These are phyloP conservation scores for Copidosoma floridanum DNA, from an alignment of 1,140 invertebrate species.

Conservation along the genomic window DNA sequence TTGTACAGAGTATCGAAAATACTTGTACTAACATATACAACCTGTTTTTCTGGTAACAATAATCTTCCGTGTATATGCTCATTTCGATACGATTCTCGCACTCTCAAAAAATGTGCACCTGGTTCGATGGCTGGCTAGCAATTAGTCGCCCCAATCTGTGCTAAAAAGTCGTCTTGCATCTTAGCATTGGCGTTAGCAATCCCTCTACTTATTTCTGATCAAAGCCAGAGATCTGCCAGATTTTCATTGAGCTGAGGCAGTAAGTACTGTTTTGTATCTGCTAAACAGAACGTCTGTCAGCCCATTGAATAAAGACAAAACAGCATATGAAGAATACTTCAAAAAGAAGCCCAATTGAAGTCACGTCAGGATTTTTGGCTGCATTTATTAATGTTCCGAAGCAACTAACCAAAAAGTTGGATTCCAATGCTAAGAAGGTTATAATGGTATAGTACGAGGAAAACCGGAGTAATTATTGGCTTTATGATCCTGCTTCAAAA, in stretches of 20 bases:
- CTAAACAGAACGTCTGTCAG: background rate
- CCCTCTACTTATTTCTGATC: constrained; percentile 47
- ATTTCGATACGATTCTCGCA: too few relatives aligned
- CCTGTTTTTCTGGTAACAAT: too few relatives aligned
- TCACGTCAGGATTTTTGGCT: background rate
- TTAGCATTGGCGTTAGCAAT: constrained; percentile 45
- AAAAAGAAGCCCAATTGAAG: background rate
- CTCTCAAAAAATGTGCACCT: constrained; percentile 17
- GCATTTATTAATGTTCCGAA: too few relatives aligned
- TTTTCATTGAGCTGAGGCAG: background rate
- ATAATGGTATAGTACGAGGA: too few relatives aligned
- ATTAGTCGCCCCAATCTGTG: background rate
- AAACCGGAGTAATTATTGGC: too few relatives aligned
- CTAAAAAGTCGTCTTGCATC: too few relatives aligned
- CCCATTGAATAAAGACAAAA: background rate
- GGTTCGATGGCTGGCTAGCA: background rate
- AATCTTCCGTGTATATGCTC: constrained; percentile 31
- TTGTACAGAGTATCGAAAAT: too few relatives aligned
- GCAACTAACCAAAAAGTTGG: too few relatives aligned
- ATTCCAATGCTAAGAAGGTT: too few relatives aligned
- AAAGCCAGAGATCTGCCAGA: background rate
- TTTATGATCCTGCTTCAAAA: too few relatives aligned
- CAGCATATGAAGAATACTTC: background rate
- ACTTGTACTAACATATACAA: too few relatives aligned
- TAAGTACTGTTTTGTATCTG: background rate